Evolutionary conservation across 2,113 vertebrate genomes (phyloP).

Genomic region (Tangachromis dhanisi): DNA sequence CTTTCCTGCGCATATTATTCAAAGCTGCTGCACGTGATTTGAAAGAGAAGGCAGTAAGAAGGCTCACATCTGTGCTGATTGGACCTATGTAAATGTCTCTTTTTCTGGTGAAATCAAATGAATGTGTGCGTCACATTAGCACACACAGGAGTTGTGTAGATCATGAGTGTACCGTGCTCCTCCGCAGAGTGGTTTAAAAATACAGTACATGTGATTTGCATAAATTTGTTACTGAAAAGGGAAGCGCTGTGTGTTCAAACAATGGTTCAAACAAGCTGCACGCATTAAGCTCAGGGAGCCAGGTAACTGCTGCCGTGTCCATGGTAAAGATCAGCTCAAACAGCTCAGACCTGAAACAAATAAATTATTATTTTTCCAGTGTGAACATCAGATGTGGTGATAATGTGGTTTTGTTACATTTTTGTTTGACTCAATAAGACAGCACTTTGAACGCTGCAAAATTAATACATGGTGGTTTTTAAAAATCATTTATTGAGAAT

Average conservation of each 20-base stretch:
- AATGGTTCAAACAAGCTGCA: not conserved
- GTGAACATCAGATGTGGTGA: not conserved
- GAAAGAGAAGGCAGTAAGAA: not conserved
- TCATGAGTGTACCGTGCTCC: not conserved
- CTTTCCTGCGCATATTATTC: not conserved
- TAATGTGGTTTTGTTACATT: not conserved
- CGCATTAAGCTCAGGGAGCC: not conserved
- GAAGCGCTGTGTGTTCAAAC: not conserved
- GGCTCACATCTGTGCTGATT: not conserved
- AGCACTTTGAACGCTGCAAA: not conserved
- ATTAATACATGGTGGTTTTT: not conserved
- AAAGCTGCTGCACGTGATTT: not conserved
- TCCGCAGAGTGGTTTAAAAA: not conserved
- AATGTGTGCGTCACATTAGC: not conserved
- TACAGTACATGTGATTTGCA: slow-evolving; percentile 13
- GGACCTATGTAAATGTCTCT: slow-evolving; percentile 5
- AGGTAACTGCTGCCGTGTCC: not conserved
- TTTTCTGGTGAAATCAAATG: not conserved
- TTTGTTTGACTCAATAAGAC: not conserved
- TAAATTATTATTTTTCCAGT: not conserved
- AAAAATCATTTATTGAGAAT: not conserved
- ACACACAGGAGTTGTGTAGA: not conserved
- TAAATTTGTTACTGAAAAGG: not conserved
- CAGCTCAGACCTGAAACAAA: not conserved
- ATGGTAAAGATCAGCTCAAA: not conserved